Conservation (phyloP, 2,888 invertebrate genomes). For the Andrena bicolor region DNA sequence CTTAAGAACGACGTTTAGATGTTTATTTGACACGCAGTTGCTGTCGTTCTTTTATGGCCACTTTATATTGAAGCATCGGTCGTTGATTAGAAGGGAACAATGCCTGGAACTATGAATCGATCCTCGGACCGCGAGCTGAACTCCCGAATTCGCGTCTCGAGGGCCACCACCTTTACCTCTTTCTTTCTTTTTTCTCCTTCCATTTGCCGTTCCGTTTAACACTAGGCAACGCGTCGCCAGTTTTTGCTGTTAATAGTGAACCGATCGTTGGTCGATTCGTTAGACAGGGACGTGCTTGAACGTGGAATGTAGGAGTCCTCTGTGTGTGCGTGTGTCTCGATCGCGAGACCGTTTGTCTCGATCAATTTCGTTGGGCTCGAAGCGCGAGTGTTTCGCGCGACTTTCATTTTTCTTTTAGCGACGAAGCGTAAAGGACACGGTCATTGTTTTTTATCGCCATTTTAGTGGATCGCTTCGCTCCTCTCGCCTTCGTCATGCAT, state of each 20-base stretch:
- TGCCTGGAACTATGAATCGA: not conserved
- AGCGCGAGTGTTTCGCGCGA: not conserved
- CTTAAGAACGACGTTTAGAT: not conserved
- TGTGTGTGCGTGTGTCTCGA: not conserved
- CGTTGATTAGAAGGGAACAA: not conserved
- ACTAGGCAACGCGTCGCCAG: conserved; percentile 34
- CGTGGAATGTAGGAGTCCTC: not conserved
- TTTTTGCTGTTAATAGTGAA: conserved; percentile 17
- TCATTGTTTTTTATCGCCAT: conserved; percentile 11
- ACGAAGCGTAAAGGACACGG: conserved; percentile 7
- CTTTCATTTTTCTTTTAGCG: not conserved
- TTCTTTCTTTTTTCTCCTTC: conserved; percentile 5
- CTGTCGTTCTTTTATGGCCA: not conserved
- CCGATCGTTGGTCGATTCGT: conserved; percentile 62
- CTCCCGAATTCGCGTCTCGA: conserved; percentile 12
- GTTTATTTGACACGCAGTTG: conserved; percentile 3
- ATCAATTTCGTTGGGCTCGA: not conserved
- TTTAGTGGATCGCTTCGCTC: conserved; percentile 9
- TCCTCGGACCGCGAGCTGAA: not conserved
- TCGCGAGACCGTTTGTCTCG: conserved; percentile 1
- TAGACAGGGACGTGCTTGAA: conserved; percentile 44
- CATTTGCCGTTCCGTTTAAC: conserved; percentile 40
- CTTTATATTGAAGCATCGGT: not conserved
- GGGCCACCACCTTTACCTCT: conserved; percentile 9
- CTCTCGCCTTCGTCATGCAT: conserved; percentile 44